Percentiles rank a stretch among this genome's conserved stretches.
Conservation (phyloP, 2,797 vertebrate genomes). For the Pseudopleuronectes americanus region DNA sequence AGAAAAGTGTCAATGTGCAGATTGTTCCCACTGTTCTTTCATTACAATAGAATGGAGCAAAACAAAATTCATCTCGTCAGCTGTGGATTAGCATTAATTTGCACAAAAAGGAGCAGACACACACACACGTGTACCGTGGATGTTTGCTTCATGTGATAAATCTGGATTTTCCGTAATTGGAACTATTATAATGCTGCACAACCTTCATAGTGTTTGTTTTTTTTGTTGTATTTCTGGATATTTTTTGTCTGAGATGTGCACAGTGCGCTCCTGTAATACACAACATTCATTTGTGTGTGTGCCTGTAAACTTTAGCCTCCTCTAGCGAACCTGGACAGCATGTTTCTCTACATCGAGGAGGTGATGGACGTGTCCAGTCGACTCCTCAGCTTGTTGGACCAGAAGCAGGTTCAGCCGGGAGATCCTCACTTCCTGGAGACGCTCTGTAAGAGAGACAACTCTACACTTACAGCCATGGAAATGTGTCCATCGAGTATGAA, state of each 20-base stretch:
- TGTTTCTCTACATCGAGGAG: constrained; percentile 90
- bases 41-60: constrained; percentile 28
- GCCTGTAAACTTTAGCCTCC: constrained; percentile 80
- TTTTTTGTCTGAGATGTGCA: not conserved
- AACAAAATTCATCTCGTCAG: constrained; percentile 21
- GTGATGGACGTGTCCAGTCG: constrained; percentile 86
- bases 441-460: constrained; percentile 85
- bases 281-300: not conserved
- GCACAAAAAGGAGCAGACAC: not conserved
- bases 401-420: constrained; percentile 54
- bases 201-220: too few species aligned
- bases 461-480: too few species aligned
- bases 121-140: not conserved
- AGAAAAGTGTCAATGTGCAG: constrained; percentile 24
- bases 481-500: too few species aligned
- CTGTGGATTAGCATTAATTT: not conserved
- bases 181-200: too few species aligned
- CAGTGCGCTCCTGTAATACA: not conserved
- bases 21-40: constrained; percentile 29
- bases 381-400: constrained; percentile 88
- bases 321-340: constrained; percentile 85
- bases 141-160: not conserved
- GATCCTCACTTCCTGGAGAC: constrained; percentile 80
- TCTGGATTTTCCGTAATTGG: too few species aligned
- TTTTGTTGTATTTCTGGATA: too few species aligned